Percentiles rank a stretch among this genome's conserved stretches.
Conservation (phyloP, 2,888 invertebrate genomes). For the Drosophila nr. perissopoda region DNA sequence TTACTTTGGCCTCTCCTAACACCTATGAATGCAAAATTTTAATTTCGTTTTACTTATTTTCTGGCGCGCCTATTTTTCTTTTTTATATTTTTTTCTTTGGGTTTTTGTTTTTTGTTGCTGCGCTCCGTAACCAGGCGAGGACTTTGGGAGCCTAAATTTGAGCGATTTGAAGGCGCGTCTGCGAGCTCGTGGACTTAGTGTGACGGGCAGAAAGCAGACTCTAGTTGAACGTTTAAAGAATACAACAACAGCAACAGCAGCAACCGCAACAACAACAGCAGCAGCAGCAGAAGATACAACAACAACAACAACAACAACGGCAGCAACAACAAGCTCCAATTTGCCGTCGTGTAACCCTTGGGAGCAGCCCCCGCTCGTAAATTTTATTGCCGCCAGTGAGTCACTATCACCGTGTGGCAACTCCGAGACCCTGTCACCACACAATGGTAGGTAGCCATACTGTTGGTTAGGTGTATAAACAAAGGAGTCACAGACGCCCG, state of each 20-base stretch:
- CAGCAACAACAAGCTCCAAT: constrained; percentile 43
- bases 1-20: constrained; percentile 38
- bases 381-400: constrained; percentile 35
- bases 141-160: constrained; percentile 63
- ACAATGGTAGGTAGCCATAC: constrained; percentile 59
- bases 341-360: constrained; percentile 49
- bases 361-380: constrained; percentile 44
- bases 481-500: constrained; percentile 15
- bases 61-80: constrained; percentile 55
- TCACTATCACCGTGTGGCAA: constrained; percentile 10
- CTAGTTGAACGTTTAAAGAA: constrained; percentile 74
- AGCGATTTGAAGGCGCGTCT: constrained; percentile 70
- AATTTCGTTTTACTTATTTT: constrained; percentile 49
- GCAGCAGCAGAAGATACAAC: constrained; percentile 11
- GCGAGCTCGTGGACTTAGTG: constrained; percentile 68
- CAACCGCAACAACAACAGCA: constrained; percentile 4
- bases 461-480: constrained; percentile 26
- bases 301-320: constrained; percentile 13
- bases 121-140: constrained; percentile 40
- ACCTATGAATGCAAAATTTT: constrained; percentile 48
- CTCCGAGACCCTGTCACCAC: constrained; percentile 13
- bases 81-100: constrained; percentile 42
- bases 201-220: constrained; percentile 68
- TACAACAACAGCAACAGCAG: constrained; percentile 19
- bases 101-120: constrained; percentile 19